A percentile compares a stretch with the other conserved stretches of the same genome.
These are phyloP conservation scores for Athalia rosae DNA, from an alignment of 2,888 invertebrate genomes.

Conservation along the genomic window DNA sequence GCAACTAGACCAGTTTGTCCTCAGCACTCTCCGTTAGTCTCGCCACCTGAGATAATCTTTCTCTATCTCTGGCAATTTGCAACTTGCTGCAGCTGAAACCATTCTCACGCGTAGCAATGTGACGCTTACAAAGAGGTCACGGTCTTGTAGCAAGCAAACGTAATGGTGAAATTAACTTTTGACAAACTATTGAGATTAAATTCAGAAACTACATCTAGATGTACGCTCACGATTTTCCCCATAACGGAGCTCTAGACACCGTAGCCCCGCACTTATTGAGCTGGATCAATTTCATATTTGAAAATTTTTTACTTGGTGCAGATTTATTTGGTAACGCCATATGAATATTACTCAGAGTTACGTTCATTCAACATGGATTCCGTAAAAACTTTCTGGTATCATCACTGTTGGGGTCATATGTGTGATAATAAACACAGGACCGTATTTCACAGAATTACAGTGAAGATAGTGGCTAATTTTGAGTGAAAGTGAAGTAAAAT, in stretches of 20 bases:
- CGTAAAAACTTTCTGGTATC: not conserved
- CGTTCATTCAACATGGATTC: too few species aligned
- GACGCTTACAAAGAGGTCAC: not conserved
- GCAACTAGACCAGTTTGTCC: constrained; percentile 6
- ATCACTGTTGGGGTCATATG: not conserved
- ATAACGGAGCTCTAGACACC: too few species aligned
- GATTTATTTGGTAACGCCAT: too few species aligned
- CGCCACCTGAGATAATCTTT: constrained; percentile 19
- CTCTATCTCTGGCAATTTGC: constrained; percentile 36
- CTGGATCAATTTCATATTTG: too few species aligned
- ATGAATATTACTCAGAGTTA: too few species aligned
- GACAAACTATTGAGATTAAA: not conserved
- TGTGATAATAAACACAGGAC: not conserved
- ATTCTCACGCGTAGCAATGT: constrained; percentile 27
- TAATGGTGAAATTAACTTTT: too few species aligned
- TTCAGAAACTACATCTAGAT: not conserved
- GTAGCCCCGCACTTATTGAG: too few species aligned
- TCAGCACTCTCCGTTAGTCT: constrained; percentile 6
- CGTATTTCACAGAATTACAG: not conserved
- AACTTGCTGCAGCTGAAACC: constrained; percentile 21
- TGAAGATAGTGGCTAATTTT: not conserved
- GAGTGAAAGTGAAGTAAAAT: not conserved
- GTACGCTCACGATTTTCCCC: not conserved
- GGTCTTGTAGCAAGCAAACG: not conserved
- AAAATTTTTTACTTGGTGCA: too few species aligned